These are phyloP conservation scores for Serranus cabrilla DNA, from an alignment of 2,797 vertebrate genomes.

Conservation along the genomic window DNA sequence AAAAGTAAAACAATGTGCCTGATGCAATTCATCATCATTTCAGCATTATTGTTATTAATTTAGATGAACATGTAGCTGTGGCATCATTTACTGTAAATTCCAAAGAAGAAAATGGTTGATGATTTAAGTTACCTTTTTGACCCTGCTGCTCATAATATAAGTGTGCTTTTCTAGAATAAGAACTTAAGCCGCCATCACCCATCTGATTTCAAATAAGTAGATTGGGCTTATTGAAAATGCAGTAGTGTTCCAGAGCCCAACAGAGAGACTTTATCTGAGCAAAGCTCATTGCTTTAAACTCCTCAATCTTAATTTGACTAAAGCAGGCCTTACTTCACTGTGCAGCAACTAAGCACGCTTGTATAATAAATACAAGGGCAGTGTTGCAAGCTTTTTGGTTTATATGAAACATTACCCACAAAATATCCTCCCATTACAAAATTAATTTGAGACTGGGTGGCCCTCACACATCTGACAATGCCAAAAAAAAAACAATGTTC, in stretches of 20 bases:
- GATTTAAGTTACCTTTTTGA: slow-evolving; percentile 17
- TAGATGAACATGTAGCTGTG: background rate
- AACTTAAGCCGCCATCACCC: slow-evolving; percentile 63
- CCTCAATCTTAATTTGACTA: slow-evolving; percentile 61
- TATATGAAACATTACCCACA: slow-evolving; percentile 24
- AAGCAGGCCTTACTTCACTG: slow-evolving; percentile 40
- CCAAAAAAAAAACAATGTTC: slow-evolving; percentile 16
- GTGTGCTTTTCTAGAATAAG: slow-evolving; percentile 24
- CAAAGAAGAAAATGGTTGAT: slow-evolving; percentile 5
- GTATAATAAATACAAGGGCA: slow-evolving; percentile 40
- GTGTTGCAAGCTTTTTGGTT: slow-evolving; percentile 21
- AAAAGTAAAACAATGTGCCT: background rate
- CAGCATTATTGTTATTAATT: background rate
- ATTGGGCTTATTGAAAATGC: slow-evolving; percentile 56
- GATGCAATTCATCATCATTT: background rate
- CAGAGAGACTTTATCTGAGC: slow-evolving; percentile 57
- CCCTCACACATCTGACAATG: background rate
- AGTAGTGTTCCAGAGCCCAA: slow-evolving; percentile 26
- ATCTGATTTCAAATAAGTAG: slow-evolving; percentile 70
- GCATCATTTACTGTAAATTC: background rate
- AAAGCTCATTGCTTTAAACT: slow-evolving; percentile 61
- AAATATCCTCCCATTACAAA: slow-evolving; percentile 10
- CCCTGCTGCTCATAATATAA: slow-evolving; percentile 19
- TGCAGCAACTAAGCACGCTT: slow-evolving; percentile 33
- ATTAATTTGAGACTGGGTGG: background rate